Base-by-base conservation (phyloP, 2,888 invertebrate species). In the Tiliacea aurago region DNA sequence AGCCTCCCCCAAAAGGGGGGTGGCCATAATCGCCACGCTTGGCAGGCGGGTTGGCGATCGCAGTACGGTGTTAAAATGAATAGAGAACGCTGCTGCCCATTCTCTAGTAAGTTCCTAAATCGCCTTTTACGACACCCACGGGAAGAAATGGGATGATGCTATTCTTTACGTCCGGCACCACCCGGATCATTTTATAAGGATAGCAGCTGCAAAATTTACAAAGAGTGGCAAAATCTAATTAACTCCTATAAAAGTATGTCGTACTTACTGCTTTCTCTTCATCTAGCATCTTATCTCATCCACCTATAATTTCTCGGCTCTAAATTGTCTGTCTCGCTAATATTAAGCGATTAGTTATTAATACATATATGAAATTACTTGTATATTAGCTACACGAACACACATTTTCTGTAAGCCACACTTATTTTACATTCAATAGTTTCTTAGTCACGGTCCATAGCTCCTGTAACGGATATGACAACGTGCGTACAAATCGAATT, bases 401-500 rank as follows among this genome's bases (percentile, higher is more conserved):
- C 70, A 65, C 61, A 63, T 77, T 70, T 66, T 76, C 67, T 56
- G 70, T 78, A 78, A 81, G 79, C 66, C 55, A 84, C 64, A 85
- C 78, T 83, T 86, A 79, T 68, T 41, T 73, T 81, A 84, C 80
- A 87, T 84, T 87, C 84, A 86, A 88, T 89, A 84, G 85, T 71
- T 78, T 87, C 90, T 91, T 90, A 87, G 89, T 89, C 86, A 85
- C 88, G 90, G 90, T 89, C 83, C 84, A 87, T 51, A 86, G 88
- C 82, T 71, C 71, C 73, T 87, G 87, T 88, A 89, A 90, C 91
- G 90, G 92, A 92, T 91, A 91, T 91, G 90, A 90, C 89, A 87
- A 84, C 81, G 83, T 85, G 82, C 71, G 80, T 78, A 73, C 77
- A 72, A 83, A 86, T 81, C 58, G 20, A 59, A 63, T 75, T 76